Percentiles rank a stretch among this genome's conserved stretches.
phyloP scores from a whole-genome alignment of 2,113 vertebrate genomes.

The Lipotes vexillifer region DNA sequence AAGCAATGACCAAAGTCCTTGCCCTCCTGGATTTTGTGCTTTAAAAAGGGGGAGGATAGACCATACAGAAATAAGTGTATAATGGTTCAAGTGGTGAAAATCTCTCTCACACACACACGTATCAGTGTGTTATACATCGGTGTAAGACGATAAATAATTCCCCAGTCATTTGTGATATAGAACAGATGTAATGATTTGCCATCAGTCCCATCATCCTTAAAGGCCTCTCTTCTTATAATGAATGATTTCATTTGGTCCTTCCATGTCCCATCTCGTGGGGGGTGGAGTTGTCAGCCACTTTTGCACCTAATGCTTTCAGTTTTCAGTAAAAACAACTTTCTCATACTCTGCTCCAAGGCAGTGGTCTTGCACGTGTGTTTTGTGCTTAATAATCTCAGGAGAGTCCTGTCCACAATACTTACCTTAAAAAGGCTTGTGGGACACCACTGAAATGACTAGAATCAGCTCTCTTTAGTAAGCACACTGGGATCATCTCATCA shows the following conservation, averaged over 20 bases:
- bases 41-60: neutral
- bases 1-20: neutral
- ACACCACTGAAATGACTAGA: neutral
- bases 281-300: neutral
- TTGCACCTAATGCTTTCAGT: neutral
- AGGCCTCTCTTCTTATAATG: neutral
- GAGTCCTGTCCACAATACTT: neutral
- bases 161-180: neutral
- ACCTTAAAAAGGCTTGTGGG: neutral
- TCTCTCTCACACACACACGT: neutral
- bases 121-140: neutral
- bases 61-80: neutral
- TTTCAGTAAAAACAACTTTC: neutral
- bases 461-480: neutral
- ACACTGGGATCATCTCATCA: neutral
- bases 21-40: neutral
- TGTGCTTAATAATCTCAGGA: slow-evolving; percentile 47
- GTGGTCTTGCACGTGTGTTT: neutral
- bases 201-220: neutral
- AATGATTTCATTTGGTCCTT: neutral
- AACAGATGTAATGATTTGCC: neutral
- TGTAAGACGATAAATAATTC: neutral
- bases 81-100: neutral
- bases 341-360: neutral
- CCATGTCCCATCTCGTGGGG: neutral